A percentile compares a stretch with the other conserved stretches of the same genome.
Evolutionary conservation across 2,888 invertebrate genomes (phyloP).

Genomic region (Malthinus flaveolus): DNA sequence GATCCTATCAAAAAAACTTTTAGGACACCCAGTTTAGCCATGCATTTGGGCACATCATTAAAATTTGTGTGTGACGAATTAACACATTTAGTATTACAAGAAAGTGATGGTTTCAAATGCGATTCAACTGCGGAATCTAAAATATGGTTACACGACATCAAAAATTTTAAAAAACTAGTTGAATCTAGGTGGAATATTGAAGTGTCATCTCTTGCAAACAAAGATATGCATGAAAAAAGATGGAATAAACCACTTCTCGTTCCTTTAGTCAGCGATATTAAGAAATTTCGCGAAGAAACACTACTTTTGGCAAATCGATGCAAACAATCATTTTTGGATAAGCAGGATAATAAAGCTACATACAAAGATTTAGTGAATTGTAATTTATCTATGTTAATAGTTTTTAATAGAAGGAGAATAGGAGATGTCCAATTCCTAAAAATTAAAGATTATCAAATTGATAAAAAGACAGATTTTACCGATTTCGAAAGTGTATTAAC

Average conservation of each 20-base stretch:
- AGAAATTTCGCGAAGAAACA: conserved; percentile 22
- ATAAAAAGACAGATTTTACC: conserved; percentile 23
- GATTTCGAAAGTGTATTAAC: conserved; percentile 26
- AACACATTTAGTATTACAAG: conserved; percentile 31
- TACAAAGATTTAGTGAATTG: conserved; percentile 19
- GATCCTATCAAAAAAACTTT: conserved; percentile 34
- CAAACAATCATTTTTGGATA: conserved; percentile 6
- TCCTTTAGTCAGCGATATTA: conserved; percentile 33
- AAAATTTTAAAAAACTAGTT: conserved; percentile 20
- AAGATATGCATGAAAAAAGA: conserved; percentile 34
- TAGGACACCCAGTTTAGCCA: conserved; percentile 34
- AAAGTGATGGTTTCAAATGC: conserved; percentile 31
- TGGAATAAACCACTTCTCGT: conserved; percentile 37
- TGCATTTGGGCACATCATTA: conserved; percentile 35
- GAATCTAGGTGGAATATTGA: conserved; percentile 36
- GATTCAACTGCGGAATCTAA: conserved; percentile 11
- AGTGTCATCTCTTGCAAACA: conserved; percentile 35
- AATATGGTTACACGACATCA: conserved; percentile 10
- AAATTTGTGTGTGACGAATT: conserved; percentile 34
- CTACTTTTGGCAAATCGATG: conserved; percentile 15
- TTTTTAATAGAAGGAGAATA: conserved; percentile 29
- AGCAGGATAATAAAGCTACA: conserved; percentile 2
- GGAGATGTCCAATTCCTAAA: conserved; percentile 28
- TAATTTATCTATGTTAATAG: conserved; percentile 22
- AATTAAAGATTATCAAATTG: conserved; percentile 19